These are phyloP conservation scores for Tanypteryx hageni DNA, from an alignment of 2,888 invertebrate genomes.

Conservation along the genomic window DNA sequence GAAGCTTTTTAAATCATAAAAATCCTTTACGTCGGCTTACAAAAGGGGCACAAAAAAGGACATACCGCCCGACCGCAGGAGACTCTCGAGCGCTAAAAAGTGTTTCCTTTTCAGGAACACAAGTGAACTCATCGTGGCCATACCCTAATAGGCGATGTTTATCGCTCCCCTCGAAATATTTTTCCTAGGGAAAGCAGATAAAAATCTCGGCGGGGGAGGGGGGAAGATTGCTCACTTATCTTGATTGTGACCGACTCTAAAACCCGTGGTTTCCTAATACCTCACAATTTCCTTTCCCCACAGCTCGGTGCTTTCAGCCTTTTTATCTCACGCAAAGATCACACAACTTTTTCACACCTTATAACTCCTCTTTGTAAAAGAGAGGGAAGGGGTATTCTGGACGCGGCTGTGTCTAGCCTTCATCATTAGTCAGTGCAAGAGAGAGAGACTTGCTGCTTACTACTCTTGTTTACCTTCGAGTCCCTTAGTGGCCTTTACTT, in stretches of 20 bases:
- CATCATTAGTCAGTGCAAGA: slow-evolving; percentile 33
- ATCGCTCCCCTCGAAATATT: not conserved
- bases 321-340: slow-evolving; percentile 4
- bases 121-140: not conserved
- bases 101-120: not conserved
- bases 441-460: not conserved
- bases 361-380: not conserved
- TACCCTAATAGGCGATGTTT: slow-evolving; percentile 9
- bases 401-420: not conserved
- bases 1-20: not conserved
- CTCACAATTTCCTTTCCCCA: slow-evolving; percentile 30
- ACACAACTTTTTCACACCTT: slow-evolving; percentile 34
- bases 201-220: slow-evolving; percentile 14
- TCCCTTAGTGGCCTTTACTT: not conserved
- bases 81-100: not conserved
- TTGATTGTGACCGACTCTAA: slow-evolving; percentile 30
- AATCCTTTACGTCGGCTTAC: not conserved
- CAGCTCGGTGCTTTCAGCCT: not conserved
- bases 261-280: slow-evolving; percentile 5
- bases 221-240: slow-evolving; percentile 57
- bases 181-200: slow-evolving; percentile 25
- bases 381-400: not conserved
- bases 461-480: not conserved
- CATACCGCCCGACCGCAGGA: not conserved
- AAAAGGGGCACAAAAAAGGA: not conserved